Evolutionary conservation across 2,113 vertebrate species (phyloP).

Genomic region (Bungarus multicinctus): DNA sequence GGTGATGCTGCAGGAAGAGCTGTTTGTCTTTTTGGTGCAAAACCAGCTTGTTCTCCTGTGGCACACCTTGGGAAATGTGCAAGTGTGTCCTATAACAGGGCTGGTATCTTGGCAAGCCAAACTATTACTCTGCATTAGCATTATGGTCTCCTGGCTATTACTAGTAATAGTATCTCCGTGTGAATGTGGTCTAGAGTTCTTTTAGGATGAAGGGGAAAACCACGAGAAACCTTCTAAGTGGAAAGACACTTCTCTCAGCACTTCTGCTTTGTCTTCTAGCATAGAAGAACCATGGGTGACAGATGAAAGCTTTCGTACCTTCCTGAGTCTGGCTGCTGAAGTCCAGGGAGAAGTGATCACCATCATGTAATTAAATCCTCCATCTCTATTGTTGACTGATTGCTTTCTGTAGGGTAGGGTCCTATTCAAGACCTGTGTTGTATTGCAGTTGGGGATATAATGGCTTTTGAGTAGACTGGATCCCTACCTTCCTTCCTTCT

Average conservation of each 20-base stretch:
- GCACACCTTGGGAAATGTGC: too few relatives aligned
- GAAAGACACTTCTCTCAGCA: not conserved
- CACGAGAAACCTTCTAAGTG: not conserved
- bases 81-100: too few relatives aligned
- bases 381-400: not conserved
- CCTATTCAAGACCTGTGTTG: not conserved
- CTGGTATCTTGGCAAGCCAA: too few relatives aligned
- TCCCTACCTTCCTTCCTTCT: not conserved
- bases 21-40: too few relatives aligned
- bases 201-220: not conserved
- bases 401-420: not conserved
- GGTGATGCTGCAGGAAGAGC: too few relatives aligned
- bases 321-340: constrained; percentile 59
- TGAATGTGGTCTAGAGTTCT: not conserved
- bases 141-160: too few relatives aligned
- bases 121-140: too few relatives aligned
- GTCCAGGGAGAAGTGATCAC: constrained; percentile 52
- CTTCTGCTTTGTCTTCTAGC: constrained; percentile 57
- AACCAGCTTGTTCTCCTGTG: too few relatives aligned
- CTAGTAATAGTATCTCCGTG: too few relatives aligned
- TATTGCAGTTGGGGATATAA: not conserved
- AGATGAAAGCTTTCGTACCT: constrained; percentile 28
- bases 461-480: not conserved
- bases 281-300: constrained; percentile 74
- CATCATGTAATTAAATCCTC: constrained; percentile 66